Evolutionary conservation across 1,140 invertebrate genomes (phyloP), one percentile per base, ranked within the genome.

Genomic region (Antheraea mylitta): DNA sequence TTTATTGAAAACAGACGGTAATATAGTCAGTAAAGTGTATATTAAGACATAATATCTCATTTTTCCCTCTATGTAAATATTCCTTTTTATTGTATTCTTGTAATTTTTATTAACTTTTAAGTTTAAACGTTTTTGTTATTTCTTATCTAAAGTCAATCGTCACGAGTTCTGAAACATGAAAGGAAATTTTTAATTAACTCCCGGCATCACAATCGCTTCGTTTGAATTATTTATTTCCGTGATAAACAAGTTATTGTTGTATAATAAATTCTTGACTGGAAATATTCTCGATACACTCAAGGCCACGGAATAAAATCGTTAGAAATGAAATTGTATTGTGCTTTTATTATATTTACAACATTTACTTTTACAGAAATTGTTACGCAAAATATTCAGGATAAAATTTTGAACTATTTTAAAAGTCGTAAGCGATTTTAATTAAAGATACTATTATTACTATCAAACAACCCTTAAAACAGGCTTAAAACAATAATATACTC

Each of bases 401-500:
- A 72, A 63, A 65, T 75, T 64, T 19, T 4, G 30, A 38, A 77
- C 19, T 80, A 81, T 68, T 83, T 81, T 75, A 58, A 64, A 0
- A 75, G 71, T n/a, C 75, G 76, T 78, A 72, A 77, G 71, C 36
- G 72, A 59, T 67, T 60, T 22, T 18, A 60, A 5, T 19, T 19
- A 62, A 48, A n/a, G n/a, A n/a, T 30, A 30, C 22, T 30, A 4
- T 30, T 30, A 2, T 30, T 4, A 30, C 22, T 30, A 30, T 30
- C 4, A 30, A 30, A 30, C 22, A 30, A 4, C 22, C 22, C 22
- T 30, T n/a, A n/a, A n/a, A n/a, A n/a, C n/a, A n/a, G n/a, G n/a
- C n/a, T n/a, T n/a, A n/a, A n/a, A n/a, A n/a, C n/a, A n/a, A n/a
- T n/a, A 13, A 16, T 53, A 53, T 10, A 16, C 16, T 16, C 1